Percentiles rank a stretch among this genome's conserved stretches.
Conservation (phyloP, 2,113 vertebrate genomes). For the Calypte anna region DNA sequence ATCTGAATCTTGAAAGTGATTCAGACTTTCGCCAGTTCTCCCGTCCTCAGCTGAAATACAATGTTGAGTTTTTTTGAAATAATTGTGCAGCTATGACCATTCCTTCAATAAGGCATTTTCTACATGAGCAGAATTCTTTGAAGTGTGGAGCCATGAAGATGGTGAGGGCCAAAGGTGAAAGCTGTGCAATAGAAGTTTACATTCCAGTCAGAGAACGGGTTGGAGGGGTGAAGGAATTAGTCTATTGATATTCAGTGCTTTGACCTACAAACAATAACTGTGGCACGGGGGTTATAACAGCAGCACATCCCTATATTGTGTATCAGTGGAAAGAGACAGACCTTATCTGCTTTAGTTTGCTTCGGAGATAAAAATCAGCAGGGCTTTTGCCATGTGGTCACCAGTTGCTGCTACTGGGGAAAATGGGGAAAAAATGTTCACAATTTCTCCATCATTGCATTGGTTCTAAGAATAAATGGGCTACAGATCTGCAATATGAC, state of each 20-base stretch:
- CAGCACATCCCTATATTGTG: conserved; percentile 62
- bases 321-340: neutral
- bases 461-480: neutral
- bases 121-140: conserved; percentile 43
- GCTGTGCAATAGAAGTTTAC: conserved; percentile 50
- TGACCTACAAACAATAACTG: conserved; percentile 74
- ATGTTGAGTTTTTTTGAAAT: conserved; percentile 36
- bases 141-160: conserved; percentile 8
- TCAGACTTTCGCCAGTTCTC: conserved; percentile 55
- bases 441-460: neutral
- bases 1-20: conserved; percentile 66
- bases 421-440: neutral
- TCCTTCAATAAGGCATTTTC: conserved; percentile 1
- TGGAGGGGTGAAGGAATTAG: conserved; percentile 52
- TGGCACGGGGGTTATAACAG: conserved; percentile 75
- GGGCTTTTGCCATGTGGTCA: neutral
- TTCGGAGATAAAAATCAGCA: neutral
- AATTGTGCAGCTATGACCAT: conserved; percentile 40
- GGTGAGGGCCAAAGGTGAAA: conserved; percentile 69
- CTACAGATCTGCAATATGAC: neutral
- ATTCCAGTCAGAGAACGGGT: conserved; percentile 65
- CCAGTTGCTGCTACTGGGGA: neutral
- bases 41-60: conserved; percentile 41
- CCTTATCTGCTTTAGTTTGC: neutral
- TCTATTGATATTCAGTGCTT: conserved; percentile 80